Evolutionary conservation across 1,140 invertebrate genomes (phyloP).

Genomic region (Philaenus spumarius): DNA sequence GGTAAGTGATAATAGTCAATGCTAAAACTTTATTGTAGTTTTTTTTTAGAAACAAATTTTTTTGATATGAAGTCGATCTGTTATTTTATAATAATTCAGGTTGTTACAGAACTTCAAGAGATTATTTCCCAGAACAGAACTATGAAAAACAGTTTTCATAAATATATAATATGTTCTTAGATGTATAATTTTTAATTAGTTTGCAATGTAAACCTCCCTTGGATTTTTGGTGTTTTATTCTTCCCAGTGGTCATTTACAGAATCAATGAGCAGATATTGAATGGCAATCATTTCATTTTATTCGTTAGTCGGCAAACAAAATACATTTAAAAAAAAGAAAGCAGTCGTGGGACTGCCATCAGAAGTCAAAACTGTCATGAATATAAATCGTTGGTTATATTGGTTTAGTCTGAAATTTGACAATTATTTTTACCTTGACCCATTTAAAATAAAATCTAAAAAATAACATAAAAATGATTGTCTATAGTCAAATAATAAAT

Average conservation of each 20-base stretch:
- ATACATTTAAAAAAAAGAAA: neutral
- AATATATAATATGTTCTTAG: neutral
- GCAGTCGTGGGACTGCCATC: no score
- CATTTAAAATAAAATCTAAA: no score
- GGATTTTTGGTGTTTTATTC: no score
- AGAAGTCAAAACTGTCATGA: no score
- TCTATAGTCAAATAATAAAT: no score
- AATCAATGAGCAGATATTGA: neutral
- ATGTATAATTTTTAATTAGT: no score
- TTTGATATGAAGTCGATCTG: neutral
- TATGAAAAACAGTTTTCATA: neutral
- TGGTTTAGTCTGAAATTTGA: no score
- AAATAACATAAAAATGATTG: no score
- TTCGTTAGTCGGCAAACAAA: neutral
- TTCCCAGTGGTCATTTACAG: neutral
- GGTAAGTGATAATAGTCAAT: conserved; percentile 32
- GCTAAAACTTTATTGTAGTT: neutral
- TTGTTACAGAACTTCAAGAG: neutral
- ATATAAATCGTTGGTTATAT: no score
- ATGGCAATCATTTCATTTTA: neutral
- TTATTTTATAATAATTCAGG: neutral
- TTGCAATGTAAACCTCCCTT: no score
- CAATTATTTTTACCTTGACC: no score
- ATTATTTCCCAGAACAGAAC: neutral
- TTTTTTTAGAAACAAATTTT: neutral